Base-by-base conservation (phyloP, 2,888 invertebrate genomes). In the Neoscelio sp. region DNA sequence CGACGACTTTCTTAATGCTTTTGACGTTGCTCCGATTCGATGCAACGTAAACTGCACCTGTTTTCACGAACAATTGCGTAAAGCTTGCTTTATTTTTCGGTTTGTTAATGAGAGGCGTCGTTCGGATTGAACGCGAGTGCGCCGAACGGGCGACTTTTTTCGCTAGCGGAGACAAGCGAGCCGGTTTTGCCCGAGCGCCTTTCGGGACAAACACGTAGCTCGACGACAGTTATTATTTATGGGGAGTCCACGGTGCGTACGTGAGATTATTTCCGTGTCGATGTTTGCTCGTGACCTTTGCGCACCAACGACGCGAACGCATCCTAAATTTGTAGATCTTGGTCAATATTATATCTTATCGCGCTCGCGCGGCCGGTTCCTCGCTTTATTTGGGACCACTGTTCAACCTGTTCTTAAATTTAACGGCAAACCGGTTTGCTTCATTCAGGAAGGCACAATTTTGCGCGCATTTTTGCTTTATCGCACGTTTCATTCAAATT, bases 281-380 rank as follows among this genome's bases (percentile, higher is more conserved):
- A 65, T 23, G 77, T 18, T 50, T 54, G 78, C 56, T 38, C 78
- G 58, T 73, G 73, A 78, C 78, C 73, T 67, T 67, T 73, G 54
- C 30, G 54, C 60, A 42, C 17, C 35, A 54, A 15, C 38, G 50
- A 58, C 74, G 28, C 30, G 40, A 12, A 58, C 74, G 74, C 68
- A 62, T 52, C 73, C 73, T 60, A 67, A 78, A 78, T 78, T 78
- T 64, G 78, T 68, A 74, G 73, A 78, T 78, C 78, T 78, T 74
- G 78, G 78, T 78, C 78, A 79, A 75, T 79, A 75, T 74, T 70
- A 58, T 79, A 79, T 70, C 74, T 79, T 74, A 75, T 79, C 79
- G 64, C 28, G 4, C 50, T 6, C 17, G 12, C 12, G 44, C 44
- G 52, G 56, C 58, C 65, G 50, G 58, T 58, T 48, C 64, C 50